Evolutionary conservation across 2,797 vertebrate genomes (phyloP), one percentile per base, ranked within the genome.

Genomic region (Microtus agrestis): DNA sequence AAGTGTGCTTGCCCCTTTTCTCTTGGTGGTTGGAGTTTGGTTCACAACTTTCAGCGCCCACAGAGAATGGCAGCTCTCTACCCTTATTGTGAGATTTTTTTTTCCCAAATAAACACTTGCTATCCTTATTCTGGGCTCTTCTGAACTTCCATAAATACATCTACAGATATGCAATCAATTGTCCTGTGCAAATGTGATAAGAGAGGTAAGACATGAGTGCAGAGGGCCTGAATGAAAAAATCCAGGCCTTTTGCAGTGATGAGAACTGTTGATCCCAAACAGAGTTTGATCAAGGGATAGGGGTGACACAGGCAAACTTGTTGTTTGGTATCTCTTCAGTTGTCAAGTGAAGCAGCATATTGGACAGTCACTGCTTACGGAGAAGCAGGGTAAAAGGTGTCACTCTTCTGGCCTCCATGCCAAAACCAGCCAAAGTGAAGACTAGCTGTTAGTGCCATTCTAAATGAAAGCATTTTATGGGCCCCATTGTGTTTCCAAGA

Each of bases 221-320:
- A 59, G 34, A n/a, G 34, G 21, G n/a, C 51, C 17, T 15, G 86
- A 89, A 69, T 87, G 74, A 89, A 80, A 82, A 92, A 93, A 92
- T 31, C 25, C 48, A 89, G 48, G 81, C 7, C 7, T 79, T 95
- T 88, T 89, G 17, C 48, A 89, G 69, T 89, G 31, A 21, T 13
- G 34, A 59, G 78, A 96, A 48, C 25, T 82, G 67, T 43, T 81
- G 80, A 86, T n/a, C 31, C 74, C 74, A 67, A 94, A 77, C 65
- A 93, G 61, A 34, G 29, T n/a, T 82, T 86, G 76, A 73, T 37
- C 65, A 89, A 91, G 51, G 78, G 17, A 54, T 46, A 54, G n/a
- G 23, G 21, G 54, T 76, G n/a, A 29, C 43, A 29, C n/a, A 65
- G 29, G 37, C 11, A 78, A 71, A 78, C 43, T 63, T 14, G 51